Evolutionary conservation across 1,140 invertebrate species (phyloP).

Genomic region (Macrosteles quadrilineatus): DNA sequence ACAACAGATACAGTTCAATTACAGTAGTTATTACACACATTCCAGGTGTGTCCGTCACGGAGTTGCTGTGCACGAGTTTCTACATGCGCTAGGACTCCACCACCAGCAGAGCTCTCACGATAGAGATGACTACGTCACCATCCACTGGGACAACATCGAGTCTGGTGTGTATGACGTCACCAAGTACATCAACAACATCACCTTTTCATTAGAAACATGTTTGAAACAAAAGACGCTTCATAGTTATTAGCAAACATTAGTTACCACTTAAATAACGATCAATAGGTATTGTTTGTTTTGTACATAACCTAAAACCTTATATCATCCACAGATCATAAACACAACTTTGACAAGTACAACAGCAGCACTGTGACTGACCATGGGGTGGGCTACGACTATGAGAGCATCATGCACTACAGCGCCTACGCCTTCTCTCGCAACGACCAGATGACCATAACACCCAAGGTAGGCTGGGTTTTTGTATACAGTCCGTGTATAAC

Average conservation of each 20-base stretch:
- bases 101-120: constrained; percentile 70
- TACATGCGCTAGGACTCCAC: constrained; percentile 66
- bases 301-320: no score
- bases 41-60: constrained; percentile 58
- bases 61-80: constrained; percentile 64
- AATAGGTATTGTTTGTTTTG: no score
- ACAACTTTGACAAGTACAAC: constrained; percentile 43
- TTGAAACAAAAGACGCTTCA: no score
- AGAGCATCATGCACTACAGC: constrained; percentile 82
- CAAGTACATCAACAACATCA: constrained; percentile 52
- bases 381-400: constrained; percentile 67
- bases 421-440: constrained; percentile 71
- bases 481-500: no score
- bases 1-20: no score
- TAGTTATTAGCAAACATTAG: no score
- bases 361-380: constrained; percentile 63
- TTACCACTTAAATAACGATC: no score
- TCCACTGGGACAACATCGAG: constrained; percentile 65
- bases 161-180: constrained; percentile 34
- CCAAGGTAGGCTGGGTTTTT: constrained; percentile 44
- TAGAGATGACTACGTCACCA: constrained; percentile 63
- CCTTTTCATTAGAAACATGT: no score
- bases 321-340: constrained; percentile 25
- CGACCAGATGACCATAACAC: constrained; percentile 65
- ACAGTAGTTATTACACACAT: no score